These are phyloP conservation scores for Epicauta chinensis DNA, from an alignment of 1,140 invertebrate genomes.

Conservation along the genomic window DNA sequence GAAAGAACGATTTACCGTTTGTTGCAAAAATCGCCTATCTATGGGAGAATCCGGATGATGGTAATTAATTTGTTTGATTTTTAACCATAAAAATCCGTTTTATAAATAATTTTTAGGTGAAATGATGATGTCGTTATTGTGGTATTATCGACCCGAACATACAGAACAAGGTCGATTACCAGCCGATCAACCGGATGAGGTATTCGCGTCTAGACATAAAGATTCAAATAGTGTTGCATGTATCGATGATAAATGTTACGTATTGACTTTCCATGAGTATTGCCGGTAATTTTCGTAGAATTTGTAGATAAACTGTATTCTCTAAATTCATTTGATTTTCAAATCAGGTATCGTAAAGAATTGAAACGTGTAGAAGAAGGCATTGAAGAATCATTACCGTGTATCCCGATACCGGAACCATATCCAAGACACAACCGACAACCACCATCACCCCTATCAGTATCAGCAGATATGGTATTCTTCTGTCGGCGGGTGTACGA, in stretches of 20 bases:
- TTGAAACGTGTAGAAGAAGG: constrained; percentile 56
- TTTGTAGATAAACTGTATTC: too few species aligned
- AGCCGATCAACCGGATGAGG: constrained; percentile 79
- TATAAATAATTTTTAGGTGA: constrained; percentile 58
- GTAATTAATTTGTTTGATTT: constrained; percentile 46
- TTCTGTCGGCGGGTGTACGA: constrained; percentile 93
- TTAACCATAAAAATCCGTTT: background rate
- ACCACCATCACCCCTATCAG: constrained; percentile 64
- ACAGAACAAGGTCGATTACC: constrained; percentile 78
- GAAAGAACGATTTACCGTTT: constrained; percentile 83
- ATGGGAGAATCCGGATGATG: constrained; percentile 91
- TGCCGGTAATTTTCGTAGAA: too few species aligned
- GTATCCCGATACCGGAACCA: constrained; percentile 52
- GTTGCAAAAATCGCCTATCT: constrained; percentile 89
- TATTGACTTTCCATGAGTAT: constrained; percentile 94
- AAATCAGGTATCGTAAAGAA: constrained; percentile 58
- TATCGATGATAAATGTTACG: constrained; percentile 97
- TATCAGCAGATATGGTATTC: constrained; percentile 80
- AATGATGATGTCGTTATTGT: constrained; percentile 94
- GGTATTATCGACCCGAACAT: constrained; percentile 98
- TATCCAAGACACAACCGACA: constrained; percentile 51
- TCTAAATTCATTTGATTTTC: too few species aligned
- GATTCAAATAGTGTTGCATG: constrained; percentile 94
- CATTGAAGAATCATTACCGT: constrained; percentile 49
- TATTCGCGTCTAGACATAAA: constrained; percentile 90